These are phyloP conservation scores for Meteorus cinctellus DNA, from an alignment of 2,888 invertebrate genomes.

Conservation along the genomic window DNA sequence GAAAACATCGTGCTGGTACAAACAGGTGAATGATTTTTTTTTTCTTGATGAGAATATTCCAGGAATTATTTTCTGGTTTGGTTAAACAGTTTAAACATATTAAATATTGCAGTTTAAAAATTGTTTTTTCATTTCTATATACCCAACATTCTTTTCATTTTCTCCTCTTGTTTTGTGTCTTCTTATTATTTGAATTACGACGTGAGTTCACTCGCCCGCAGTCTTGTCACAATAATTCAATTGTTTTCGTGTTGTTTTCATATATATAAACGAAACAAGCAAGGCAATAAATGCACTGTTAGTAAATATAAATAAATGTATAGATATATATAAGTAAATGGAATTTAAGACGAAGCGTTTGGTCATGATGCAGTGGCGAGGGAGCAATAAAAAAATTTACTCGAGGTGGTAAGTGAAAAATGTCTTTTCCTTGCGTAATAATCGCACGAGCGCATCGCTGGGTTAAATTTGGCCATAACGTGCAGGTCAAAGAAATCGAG, in stretches of 20 bases:
- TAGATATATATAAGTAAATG: neutral
- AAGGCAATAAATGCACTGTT: slow-evolving; percentile 17
- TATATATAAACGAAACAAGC: neutral
- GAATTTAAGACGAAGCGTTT: slow-evolving; percentile 9
- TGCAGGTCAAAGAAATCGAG: slow-evolving; percentile 54
- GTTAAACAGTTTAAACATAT: too few relatives aligned
- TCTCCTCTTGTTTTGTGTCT: neutral
- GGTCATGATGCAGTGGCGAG: slow-evolving; percentile 12
- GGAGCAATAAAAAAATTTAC: slow-evolving; percentile 21
- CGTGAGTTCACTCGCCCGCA: neutral
- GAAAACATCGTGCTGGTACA: neutral
- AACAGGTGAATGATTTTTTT: slow-evolving; percentile 1
- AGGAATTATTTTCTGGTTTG: neutral
- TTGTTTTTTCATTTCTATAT: neutral
- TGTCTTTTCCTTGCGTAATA: slow-evolving; percentile 33
- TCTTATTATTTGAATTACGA: neutral
- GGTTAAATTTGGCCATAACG: slow-evolving; percentile 24
- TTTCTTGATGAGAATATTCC: neutral
- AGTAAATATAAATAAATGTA: neutral
- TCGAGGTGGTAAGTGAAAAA: slow-evolving; percentile 28
- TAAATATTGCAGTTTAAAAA: neutral
- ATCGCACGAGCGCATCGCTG: slow-evolving; percentile 34
- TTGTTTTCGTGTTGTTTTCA: slow-evolving; percentile 21
- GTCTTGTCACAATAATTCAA: slow-evolving; percentile 34
- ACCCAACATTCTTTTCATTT: neutral